A percentile compares a stretch with the other conserved stretches of the same genome.
These are phyloP conservation scores for Drosophila bipectinata DNA, from an alignment of 1,140 invertebrate species.

Conservation along the genomic window DNA sequence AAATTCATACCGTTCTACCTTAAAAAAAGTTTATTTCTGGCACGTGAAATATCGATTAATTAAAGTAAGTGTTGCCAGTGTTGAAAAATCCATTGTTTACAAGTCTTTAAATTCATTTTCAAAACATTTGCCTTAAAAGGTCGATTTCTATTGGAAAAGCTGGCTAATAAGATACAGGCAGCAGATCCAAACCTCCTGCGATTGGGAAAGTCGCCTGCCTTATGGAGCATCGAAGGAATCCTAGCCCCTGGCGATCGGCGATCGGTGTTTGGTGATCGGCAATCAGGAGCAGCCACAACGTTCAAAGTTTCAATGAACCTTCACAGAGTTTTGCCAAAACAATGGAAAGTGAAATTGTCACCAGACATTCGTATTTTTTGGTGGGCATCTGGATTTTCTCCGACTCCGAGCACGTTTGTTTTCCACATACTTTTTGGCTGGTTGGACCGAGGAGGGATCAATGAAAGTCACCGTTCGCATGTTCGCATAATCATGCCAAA, in stretches of 20 bases:
- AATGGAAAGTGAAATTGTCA: slow-evolving; percentile 79
- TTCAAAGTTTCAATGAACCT: neutral
- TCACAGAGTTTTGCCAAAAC: slow-evolving; percentile 30
- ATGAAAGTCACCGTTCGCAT: slow-evolving; percentile 66
- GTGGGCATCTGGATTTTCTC: slow-evolving; percentile 47
- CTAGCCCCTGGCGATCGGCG: neutral
- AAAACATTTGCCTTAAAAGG: too few relatives aligned
- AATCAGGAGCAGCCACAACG: slow-evolving; percentile 1
- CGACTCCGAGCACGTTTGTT: slow-evolving; percentile 34
- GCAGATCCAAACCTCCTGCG: neutral
- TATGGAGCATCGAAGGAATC: neutral
- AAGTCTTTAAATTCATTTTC: too few relatives aligned
- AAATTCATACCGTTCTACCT: too few relatives aligned
- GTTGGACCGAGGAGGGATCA: slow-evolving; percentile 38
- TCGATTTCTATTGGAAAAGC: too few relatives aligned
- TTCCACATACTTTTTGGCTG: slow-evolving; percentile 6
- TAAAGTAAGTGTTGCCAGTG: too few relatives aligned
- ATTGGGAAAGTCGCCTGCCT: neutral
- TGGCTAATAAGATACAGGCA: too few relatives aligned
- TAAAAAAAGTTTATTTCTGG: too few relatives aligned
- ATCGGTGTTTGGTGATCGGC: too few relatives aligned
- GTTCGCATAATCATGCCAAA: slow-evolving; percentile 78
- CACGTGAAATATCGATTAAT: too few relatives aligned
- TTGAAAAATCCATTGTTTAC: too few relatives aligned
- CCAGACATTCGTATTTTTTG: slow-evolving; percentile 48